Evolutionary conservation across 2,888 invertebrate species (phyloP).

Genomic region (Thysanoteuthis rhombus): DNA sequence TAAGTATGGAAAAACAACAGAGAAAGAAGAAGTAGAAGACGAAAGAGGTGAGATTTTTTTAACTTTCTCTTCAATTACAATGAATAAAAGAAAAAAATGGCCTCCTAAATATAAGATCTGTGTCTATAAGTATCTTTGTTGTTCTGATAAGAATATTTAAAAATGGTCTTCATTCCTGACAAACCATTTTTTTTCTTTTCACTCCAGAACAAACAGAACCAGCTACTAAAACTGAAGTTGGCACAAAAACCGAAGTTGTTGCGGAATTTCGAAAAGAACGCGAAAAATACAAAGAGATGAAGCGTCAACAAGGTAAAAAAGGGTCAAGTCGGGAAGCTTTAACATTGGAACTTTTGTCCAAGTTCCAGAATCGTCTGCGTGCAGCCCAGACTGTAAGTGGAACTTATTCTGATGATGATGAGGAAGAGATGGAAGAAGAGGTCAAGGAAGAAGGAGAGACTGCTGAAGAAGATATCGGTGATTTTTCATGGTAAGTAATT

Average conservation of each 20-base stretch:
- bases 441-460: constrained; percentile 53
- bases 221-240: too few relatives aligned
- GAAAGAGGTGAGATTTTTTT: constrained; percentile 45
- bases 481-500: constrained; percentile 59
- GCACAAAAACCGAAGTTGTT: constrained; percentile 47
- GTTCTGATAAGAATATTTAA: background rate
- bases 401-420: constrained; percentile 70
- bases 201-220: background rate
- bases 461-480: constrained; percentile 56
- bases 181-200: background rate
- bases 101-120: too few relatives aligned
- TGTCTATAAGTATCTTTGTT: background rate
- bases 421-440: constrained; percentile 64
- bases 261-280: constrained; percentile 58
- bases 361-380: constrained; percentile 84
- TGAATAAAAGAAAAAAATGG: background rate
- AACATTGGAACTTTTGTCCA: constrained; percentile 82
- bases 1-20: constrained; percentile 62
- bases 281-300: constrained; percentile 57
- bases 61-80: background rate
- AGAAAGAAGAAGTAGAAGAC: constrained; percentile 38
- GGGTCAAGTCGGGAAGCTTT: constrained; percentile 66
- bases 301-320: constrained; percentile 53
- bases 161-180: background rate
- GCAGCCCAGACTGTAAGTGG: constrained; percentile 71